Evolutionary conservation across 2,888 invertebrate species (phyloP), one percentile per base, ranked within the genome.

Genomic region (Drosophila ustulata): DNA sequence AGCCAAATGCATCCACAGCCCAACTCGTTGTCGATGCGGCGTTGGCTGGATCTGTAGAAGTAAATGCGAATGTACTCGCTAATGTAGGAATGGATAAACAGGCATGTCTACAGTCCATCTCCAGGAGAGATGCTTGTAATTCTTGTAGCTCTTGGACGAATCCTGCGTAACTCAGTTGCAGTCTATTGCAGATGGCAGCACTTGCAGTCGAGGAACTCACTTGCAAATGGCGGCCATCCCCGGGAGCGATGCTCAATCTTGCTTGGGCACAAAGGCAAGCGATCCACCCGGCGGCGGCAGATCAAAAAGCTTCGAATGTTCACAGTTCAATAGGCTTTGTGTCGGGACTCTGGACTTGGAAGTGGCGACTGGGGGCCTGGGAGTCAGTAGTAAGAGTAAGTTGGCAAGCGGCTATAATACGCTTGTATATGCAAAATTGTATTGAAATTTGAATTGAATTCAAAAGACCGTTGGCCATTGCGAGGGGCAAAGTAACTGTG

Each of bases 381-480:
- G 26, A 9, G 13, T 43, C 37, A n/a, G 45, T 43, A 30, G 66
- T 43, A 56, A 63, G 75, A 89, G 88, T 86, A 84, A 89, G 88
- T 88, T 85, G 83, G 82, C 85, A 90, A 89, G 89, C 90, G 86
- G 80, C 84, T 87, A 89, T 83, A 83, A 83, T 83, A 88, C 83
- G 89, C 83, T 83, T 89, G 90, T 86, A 89, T 90, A 90, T 91
- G 91, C 90, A 90, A 91, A 90, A 91, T 90, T 90, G 90, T 89
- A 91, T 91, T 90, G 86, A 89, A 90, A 90, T 90, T 89, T 91
- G 91, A 90, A 91, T 91, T 88, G 89, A 91, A 90, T 90, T 91
- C 90, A 90, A 88, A 75, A 78, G 75, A 64, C 86, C 71, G 71
- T 74, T 77, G 81, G 66, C 80, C 77, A 65, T 13, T 39, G 30